Evolutionary conservation across 2,797 vertebrate genomes (phyloP).

Genomic region (Liparis tanakae): DNA sequence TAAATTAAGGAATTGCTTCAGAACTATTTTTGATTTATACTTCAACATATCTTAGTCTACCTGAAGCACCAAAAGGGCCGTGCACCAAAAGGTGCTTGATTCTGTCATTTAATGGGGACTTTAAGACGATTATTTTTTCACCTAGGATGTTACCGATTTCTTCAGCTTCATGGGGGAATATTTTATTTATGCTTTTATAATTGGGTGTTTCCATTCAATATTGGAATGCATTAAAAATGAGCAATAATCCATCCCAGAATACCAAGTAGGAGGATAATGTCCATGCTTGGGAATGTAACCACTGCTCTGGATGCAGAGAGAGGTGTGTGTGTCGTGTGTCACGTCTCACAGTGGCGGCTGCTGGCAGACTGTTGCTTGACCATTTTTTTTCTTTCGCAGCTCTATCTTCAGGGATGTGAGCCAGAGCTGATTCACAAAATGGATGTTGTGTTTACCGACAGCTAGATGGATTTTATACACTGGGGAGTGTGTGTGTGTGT

Average conservation of each 20-base stretch:
- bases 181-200: constrained; percentile 10
- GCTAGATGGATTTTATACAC: constrained; percentile 30
- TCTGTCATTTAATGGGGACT: neutral
- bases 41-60: neutral
- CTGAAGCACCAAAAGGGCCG: neutral
- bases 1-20: neutral
- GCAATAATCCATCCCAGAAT: constrained; percentile 37
- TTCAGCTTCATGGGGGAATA: neutral
- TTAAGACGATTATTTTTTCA: neutral
- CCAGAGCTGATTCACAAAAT: constrained; percentile 53
- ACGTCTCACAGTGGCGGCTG: constrained; percentile 47
- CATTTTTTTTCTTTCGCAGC: constrained; percentile 52
- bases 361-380: constrained; percentile 51
- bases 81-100: neutral
- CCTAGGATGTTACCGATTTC: neutral
- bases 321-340: constrained; percentile 11
- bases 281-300: constrained; percentile 40
- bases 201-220: constrained; percentile 26
- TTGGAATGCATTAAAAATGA: constrained; percentile 27
- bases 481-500: constrained; percentile 16
- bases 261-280: constrained; percentile 44
- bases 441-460: constrained; percentile 57
- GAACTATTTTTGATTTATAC: constrained; percentile 4
- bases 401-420: constrained; percentile 55
- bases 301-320: constrained; percentile 16